Evolutionary conservation across 1,140 invertebrate species (phyloP).

Genomic region (Zaprionus camerounensis): DNA sequence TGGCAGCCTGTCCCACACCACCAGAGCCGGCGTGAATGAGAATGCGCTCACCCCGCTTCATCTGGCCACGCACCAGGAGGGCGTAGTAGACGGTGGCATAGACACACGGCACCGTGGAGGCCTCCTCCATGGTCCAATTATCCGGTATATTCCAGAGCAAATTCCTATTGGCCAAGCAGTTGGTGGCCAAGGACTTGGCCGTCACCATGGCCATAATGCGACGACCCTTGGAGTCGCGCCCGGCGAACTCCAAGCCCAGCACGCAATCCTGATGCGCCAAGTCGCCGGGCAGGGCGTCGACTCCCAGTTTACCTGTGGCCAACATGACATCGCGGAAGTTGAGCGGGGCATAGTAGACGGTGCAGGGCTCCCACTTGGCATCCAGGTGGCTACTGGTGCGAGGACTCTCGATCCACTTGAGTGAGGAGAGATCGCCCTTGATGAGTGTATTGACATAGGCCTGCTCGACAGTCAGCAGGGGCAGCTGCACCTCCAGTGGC

Average conservation of each 20-base stretch:
- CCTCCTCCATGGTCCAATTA: conserved; percentile 95
- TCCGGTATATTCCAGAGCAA: conserved; percentile 96
- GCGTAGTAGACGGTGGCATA: conserved; percentile 97
- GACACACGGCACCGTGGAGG: conserved; percentile 96
- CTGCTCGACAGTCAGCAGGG: conserved; percentile 90
- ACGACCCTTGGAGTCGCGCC: conserved; percentile 89
- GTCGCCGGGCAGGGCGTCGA: conserved; percentile 96
- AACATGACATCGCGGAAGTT: conserved; percentile 99
- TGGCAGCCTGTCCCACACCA: conserved; percentile 98
- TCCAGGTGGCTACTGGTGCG: conserved; percentile 68
- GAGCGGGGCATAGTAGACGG: conserved; percentile 96
- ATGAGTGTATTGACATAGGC: conserved; percentile 96
- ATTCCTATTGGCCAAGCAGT: conserved; percentile 92
- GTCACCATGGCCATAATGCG: conserved; percentile 97
- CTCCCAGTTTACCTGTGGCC: conserved; percentile 96
- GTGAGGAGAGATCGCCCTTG: conserved; percentile 94
- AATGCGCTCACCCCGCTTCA: conserved; percentile 93
- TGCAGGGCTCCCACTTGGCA: conserved; percentile 88
- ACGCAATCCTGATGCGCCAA: conserved; percentile 94
- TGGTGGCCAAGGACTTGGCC: conserved; percentile 95
- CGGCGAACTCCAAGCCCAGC: conserved; percentile 97
- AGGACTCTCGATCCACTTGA: conserved; percentile 97
- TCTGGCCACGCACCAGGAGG: conserved; percentile 92
- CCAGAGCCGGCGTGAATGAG: conserved; percentile 98
- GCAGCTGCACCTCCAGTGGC: conserved; percentile 86